phyloP scores from a whole-genome alignment of 2,797 vertebrate species.

The Pseudomugil tenellus region DNA sequence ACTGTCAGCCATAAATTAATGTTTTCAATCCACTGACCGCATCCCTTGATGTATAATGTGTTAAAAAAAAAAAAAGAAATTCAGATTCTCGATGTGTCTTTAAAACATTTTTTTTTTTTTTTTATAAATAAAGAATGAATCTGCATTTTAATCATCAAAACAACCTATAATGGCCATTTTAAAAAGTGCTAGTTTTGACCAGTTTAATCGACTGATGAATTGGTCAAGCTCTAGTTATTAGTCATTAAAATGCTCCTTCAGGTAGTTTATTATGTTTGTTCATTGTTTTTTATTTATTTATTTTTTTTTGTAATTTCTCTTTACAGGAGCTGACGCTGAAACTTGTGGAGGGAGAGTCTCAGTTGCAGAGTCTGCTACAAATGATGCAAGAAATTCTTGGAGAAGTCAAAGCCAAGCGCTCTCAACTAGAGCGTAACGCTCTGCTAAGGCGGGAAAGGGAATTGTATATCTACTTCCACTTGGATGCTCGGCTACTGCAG shows the following conservation, averaged over 20 bases:
- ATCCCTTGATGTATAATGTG: neutral
- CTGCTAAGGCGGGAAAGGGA: slow-evolving; percentile 86
- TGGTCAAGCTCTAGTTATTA: too few species aligned
- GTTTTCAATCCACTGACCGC: neutral
- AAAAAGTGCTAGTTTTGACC: too few species aligned
- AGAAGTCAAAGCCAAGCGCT: slow-evolving; percentile 87
- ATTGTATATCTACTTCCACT: slow-evolving; percentile 89
- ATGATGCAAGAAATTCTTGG: slow-evolving; percentile 85
- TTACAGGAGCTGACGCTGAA: slow-evolving; percentile 85
- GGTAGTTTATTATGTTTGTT: too few species aligned
- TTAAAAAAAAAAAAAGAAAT: neutral
- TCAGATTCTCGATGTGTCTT: too few species aligned
- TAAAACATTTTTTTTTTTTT: too few species aligned
- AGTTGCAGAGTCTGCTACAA: slow-evolving; percentile 83
- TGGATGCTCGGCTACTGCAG: slow-evolving; percentile 84
- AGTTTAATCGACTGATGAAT: too few species aligned
- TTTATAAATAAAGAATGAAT: too few species aligned
- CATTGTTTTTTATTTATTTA: neutral
- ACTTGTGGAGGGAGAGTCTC: slow-evolving; percentile 82
- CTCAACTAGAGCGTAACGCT: slow-evolving; percentile 83
- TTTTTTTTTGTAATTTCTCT: neutral
- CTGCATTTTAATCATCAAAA: too few species aligned
- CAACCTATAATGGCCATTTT: too few species aligned
- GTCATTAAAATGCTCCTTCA: neutral
- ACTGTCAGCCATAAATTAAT: neutral